Evolutionary conservation across 2,888 invertebrate species (phyloP), one percentile per base, ranked within the genome.

Genomic region (Panorpa germanica): DNA sequence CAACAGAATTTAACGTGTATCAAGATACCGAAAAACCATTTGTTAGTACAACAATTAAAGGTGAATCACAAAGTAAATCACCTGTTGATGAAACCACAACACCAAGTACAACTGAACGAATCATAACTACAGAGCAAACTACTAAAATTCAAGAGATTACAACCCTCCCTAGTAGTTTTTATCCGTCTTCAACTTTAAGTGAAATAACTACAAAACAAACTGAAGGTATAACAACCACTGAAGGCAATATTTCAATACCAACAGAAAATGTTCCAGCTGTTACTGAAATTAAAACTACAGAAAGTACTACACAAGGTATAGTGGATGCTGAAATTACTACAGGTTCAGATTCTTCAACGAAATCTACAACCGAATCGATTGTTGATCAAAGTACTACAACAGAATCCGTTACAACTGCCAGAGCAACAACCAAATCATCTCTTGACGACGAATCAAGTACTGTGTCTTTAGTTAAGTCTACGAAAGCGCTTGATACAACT

Each of bases 231-330:
- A 34, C 35, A 17, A 31, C 26, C 17, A 35, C 35, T 23, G 37
- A 30, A 23, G 13, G 30, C 24, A 25, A 26, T 21, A n/a, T n/a
- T n/a, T n/a, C n/a, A n/a, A n/a, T n/a, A n/a, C n/a, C n/a, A n/a
- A n/a, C n/a, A n/a, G n/a, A n/a, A 35, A 30, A 10, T 14, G 22
- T 13, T 9, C 19, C 25, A 12, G 25, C 35, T 13, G 28, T 33
- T 25, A 14, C 25, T 19, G 21, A 23, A n/a, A 30, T 29, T 10
- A 26, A 25, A 5, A 28, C 34, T 29, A 32, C 26, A 12, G 25
- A 23, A 25, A 33, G 20, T n/a, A 48, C 45, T 48, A 53, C 43
- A 45, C 41, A 39, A 45, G 45, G 25, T n/a, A n/a, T n/a, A n/a
- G n/a, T n/a, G n/a, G n/a, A n/a, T n/a, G n/a, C n/a, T n/a, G n/a